These are phyloP conservation scores for Polypedilum pembai DNA, from an alignment of 1,140 invertebrate genomes.

Conservation along the genomic window DNA sequence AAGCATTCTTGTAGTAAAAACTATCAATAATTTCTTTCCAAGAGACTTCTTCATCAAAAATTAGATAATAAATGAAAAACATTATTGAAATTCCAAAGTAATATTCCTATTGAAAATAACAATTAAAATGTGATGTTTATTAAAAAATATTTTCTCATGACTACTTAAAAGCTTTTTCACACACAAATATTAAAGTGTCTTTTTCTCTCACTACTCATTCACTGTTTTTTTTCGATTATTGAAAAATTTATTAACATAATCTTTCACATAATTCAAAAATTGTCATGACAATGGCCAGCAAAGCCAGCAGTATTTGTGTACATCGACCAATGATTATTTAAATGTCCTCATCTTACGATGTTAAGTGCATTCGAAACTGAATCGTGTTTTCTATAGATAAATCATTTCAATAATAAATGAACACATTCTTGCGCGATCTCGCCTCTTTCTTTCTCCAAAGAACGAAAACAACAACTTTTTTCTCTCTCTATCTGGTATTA, in stretches of 20 bases:
- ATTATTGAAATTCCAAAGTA: too few relatives aligned
- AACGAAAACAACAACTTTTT: neutral
- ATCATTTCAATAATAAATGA: conserved; percentile 6
- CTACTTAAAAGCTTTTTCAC: too few relatives aligned
- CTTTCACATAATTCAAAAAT: conserved; percentile 25
- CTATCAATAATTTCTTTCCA: too few relatives aligned
- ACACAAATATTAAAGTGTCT: too few relatives aligned
- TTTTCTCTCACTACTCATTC: too few relatives aligned
- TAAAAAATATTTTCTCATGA: too few relatives aligned
- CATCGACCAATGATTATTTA: conserved; percentile 21
- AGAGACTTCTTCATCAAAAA: too few relatives aligned
- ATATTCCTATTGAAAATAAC: too few relatives aligned
- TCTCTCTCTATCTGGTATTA: neutral
- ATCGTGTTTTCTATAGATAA: conserved; percentile 25
- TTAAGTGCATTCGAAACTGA: conserved; percentile 3
- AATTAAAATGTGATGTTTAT: too few relatives aligned
- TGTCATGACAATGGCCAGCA: neutral
- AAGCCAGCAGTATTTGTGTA: neutral
- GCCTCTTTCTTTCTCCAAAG: neutral
- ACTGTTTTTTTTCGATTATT: neutral
- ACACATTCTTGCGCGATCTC: neutral
- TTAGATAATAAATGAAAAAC: too few relatives aligned
- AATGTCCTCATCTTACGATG: neutral
- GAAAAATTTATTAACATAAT: conserved; percentile 24
- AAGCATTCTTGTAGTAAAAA: too few relatives aligned